Conservation (phyloP, 1,140 invertebrate genomes). For the Drosophila paulistorum region DNA sequence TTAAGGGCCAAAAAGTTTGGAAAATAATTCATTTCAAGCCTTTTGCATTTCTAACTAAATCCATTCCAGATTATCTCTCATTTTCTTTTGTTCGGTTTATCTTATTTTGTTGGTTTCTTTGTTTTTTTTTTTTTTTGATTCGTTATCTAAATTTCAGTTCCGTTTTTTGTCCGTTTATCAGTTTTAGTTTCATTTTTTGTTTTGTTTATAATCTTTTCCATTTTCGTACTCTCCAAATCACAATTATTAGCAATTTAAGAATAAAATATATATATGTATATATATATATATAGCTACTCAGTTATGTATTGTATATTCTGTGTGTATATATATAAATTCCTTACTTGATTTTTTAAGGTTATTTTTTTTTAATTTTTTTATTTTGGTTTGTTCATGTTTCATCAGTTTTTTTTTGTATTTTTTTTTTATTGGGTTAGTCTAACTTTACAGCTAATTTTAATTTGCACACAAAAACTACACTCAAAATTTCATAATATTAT, state of each 20-base stretch:
- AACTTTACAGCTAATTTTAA: conserved; percentile 54
- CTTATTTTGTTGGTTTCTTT: conserved; percentile 38
- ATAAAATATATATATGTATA: conserved; percentile 65
- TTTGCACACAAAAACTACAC: conserved; percentile 53
- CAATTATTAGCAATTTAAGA: conserved; percentile 82
- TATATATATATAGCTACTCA: conserved; percentile 29
- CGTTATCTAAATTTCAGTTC: conserved; percentile 79
- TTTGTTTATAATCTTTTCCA: conserved; percentile 19
- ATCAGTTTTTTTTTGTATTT: background rate
- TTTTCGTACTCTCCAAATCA: conserved; percentile 80
- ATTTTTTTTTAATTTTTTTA: conserved; percentile 45
- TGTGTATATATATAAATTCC: conserved; percentile 69
- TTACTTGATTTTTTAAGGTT: conserved; percentile 40
- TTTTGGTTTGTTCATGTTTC: background rate
- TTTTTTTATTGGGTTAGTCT: conserved; percentile 30
- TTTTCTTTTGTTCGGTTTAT: conserved; percentile 39
- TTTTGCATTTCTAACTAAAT: conserved; percentile 46
- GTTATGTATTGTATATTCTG: conserved; percentile 13
- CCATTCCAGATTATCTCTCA: conserved; percentile 50
- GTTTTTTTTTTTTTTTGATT: conserved; percentile 55
- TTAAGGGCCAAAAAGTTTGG: conserved; percentile 69
- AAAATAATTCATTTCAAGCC: conserved; percentile 68
- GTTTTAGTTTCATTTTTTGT: conserved; percentile 19
- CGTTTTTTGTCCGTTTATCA: conserved; percentile 56
- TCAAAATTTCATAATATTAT: conserved; percentile 39